phyloP scores from a whole-genome alignment of 2,888 invertebrate genomes.

The Dolomedes plantarius region DNA sequence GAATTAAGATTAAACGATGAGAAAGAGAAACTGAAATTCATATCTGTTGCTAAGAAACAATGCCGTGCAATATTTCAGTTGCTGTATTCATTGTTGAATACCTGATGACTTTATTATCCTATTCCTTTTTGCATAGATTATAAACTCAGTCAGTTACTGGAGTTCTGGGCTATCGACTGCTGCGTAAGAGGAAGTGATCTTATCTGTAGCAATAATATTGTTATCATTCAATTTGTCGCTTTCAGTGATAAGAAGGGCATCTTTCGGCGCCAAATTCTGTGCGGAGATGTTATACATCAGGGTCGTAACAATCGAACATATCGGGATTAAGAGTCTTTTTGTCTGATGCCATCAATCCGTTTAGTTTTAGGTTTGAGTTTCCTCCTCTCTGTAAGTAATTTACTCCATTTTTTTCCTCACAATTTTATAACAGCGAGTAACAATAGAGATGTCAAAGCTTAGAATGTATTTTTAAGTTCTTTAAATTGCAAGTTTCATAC shows the following conservation, averaged over 20 bases:
- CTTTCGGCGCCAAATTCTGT: not conserved
- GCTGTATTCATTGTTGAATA: too few species aligned
- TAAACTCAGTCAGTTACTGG: not conserved
- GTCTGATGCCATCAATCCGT: not conserved
- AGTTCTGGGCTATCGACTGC: not conserved
- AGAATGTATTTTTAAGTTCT: too few species aligned
- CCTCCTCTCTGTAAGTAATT: not conserved
- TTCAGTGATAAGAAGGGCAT: not conserved
- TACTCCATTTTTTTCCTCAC: too few species aligned
- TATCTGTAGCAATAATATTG: not conserved
- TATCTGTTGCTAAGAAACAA: too few species aligned
- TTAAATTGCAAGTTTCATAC: too few species aligned
- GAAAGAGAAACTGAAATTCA: too few species aligned
- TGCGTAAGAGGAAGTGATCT: not conserved
- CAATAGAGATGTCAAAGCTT: too few species aligned
- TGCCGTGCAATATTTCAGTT: too few species aligned
- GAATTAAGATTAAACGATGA: too few species aligned
- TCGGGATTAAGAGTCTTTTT: not conserved
- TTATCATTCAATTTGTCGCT: not conserved
- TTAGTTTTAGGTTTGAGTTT: not conserved
- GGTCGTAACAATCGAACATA: not conserved
- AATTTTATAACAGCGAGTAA: too few species aligned
- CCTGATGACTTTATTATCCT: too few species aligned
- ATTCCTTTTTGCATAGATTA: not conserved
- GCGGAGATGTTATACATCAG: not conserved